Evolutionary conservation across 1,140 invertebrate species (phyloP), one percentile per base, ranked within the genome.

Genomic region (Oedothorax gibbosus): DNA sequence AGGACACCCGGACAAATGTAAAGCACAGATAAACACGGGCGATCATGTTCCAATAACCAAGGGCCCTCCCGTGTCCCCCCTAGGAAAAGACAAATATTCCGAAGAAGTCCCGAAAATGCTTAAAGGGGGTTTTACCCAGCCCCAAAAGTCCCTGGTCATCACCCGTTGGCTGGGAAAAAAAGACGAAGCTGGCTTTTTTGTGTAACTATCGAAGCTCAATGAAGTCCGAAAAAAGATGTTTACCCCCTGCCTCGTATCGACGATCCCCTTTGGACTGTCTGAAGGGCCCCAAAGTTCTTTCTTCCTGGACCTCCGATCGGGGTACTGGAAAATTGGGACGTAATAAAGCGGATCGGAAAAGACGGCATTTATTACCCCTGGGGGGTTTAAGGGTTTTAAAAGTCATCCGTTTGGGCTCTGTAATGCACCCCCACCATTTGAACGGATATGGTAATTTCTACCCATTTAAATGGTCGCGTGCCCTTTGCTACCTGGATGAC

Each of bases 231-330:
- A 0, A 87, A 88, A 73, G 91, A 93, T 86, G 88, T 86, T 57
- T 93, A 90, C 87, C 92, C 92, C 87, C 80, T 93, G 4, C 91
- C 91, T 0, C 62, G 88, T 7, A 91, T 93, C 20, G 90, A 91
- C 14, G 90, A 92, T 49, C 87, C 87, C 9, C 81, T n/a, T n/a
- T 93, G 8, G 86, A 89, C 51, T 85, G 77, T 6, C 84, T 93
- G 35, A 49, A 20, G 0, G 20, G 85, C 1, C 87, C 87, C 7
- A 89, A 81, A 10, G 88, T 89, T 53, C 92, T 92, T 81, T 88
- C 88, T 66, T 51, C 10, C 1, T 79, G 86, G 49, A 3, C 88
- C 89, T 92, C 71, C 85, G 86, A 0, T 88, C 88, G 18, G 92
- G 92, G 0, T 93, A 91, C 85, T 89, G 90, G 86, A 92, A 92